These are phyloP conservation scores for Epirrhoe tristata DNA, from an alignment of 2,888 invertebrate genomes.

Conservation along the genomic window DNA sequence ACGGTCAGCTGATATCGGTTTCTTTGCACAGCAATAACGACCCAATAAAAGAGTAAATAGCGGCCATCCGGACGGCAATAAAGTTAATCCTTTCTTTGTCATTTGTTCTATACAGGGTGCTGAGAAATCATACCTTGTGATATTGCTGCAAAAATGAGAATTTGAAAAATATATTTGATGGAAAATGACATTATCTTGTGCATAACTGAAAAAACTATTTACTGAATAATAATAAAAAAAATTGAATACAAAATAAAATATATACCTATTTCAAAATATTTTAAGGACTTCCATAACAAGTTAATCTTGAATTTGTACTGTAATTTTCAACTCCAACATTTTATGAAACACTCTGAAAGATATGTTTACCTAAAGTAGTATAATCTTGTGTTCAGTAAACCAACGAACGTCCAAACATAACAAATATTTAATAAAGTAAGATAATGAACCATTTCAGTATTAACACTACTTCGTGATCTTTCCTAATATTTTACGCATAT, in stretches of 20 bases:
- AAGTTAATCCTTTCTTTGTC: constrained; percentile 36
- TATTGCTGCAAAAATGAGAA: background rate
- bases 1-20: constrained; percentile 26
- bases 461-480: constrained; percentile 2
- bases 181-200: too few species aligned
- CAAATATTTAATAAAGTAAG: background rate
- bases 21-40: constrained; percentile 53
- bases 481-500: constrained; percentile 38
- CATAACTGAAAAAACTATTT: too few species aligned
- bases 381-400: background rate
- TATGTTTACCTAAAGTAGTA: background rate
- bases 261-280: too few species aligned
- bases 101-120: constrained; percentile 48
- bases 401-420: background rate
- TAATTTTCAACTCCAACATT: too few species aligned
- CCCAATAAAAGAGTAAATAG: constrained; percentile 72
- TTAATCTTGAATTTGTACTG: too few species aligned
- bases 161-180: too few species aligned
- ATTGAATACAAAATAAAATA: too few species aligned
- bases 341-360: background rate
- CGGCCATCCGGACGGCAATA: constrained; percentile 51
- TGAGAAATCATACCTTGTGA: background rate
- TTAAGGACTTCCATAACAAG: too few species aligned
- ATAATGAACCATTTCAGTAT: background rate
- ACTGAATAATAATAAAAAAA: too few species aligned